Evolutionary conservation across 2,797 vertebrate species (phyloP).

Genomic region (Thunnus albacares): DNA sequence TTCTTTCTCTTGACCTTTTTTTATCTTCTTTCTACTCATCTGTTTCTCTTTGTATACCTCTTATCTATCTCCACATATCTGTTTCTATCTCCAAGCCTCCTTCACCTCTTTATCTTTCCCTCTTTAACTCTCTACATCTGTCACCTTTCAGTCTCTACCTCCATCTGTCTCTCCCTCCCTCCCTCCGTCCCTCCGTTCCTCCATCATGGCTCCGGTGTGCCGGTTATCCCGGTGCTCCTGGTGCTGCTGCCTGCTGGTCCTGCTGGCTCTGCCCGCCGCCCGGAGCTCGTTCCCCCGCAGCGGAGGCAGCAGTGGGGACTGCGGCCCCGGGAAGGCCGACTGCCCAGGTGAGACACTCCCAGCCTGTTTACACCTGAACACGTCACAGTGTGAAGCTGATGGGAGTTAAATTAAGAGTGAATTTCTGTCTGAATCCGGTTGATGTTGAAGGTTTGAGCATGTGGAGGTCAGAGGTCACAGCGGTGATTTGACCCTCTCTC

Average conservation of each 20-base stretch:
- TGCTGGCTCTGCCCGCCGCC: constrained; percentile 59
- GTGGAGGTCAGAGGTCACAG: constrained; percentile 53
- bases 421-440: too few relatives aligned
- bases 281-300: constrained; percentile 71
- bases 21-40: not conserved
- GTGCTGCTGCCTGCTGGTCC: constrained; percentile 57
- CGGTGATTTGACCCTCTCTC: not conserved
- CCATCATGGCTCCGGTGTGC: constrained; percentile 72
- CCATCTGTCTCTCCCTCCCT: not conserved
- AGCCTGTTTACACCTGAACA: constrained; percentile 7
- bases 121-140: not conserved
- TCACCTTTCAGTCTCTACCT: not conserved
- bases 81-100: too few relatives aligned
- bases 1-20: too few relatives aligned
- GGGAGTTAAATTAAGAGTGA: too few relatives aligned
- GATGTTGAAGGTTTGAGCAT: not conserved
- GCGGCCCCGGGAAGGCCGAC: constrained; percentile 73
- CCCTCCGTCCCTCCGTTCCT: not conserved
- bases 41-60: not conserved
- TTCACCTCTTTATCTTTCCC: not conserved
- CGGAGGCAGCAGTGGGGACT: constrained; percentile 57
- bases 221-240: constrained; percentile 34
- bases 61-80: not conserved
- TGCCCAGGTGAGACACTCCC: constrained; percentile 70
- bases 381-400: not conserved